A percentile compares a stretch with the other conserved stretches of the same genome.
Conservation (phyloP, 2,888 invertebrate species). For the Leucania comma region DNA sequence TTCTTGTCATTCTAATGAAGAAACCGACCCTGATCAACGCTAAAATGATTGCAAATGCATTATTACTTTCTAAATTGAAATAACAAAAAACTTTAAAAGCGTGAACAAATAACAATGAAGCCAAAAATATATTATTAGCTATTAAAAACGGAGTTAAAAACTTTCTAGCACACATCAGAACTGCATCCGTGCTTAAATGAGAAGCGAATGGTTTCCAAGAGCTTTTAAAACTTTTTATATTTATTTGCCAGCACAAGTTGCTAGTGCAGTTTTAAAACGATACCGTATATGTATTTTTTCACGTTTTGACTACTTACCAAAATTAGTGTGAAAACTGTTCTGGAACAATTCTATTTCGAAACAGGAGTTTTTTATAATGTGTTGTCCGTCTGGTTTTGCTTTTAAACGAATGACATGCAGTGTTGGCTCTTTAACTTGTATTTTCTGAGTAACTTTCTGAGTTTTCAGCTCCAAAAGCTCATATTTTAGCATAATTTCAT, state of each 20-base stretch:
- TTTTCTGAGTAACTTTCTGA: not conserved
- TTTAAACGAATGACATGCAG: not conserved
- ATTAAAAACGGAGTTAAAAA: conserved; percentile 36
- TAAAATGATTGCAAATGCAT: not conserved
- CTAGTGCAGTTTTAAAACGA: conserved; percentile 55
- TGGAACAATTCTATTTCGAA: conserved; percentile 25
- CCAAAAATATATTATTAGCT: conserved; percentile 27
- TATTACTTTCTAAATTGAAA: not conserved
- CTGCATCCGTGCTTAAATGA: conserved; percentile 50
- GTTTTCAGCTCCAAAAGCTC: not conserved
- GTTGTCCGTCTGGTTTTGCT: not conserved
- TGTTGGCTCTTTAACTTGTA: not conserved
- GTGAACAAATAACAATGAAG: not conserved
- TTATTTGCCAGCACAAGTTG: conserved; percentile 42
- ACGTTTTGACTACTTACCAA: conserved; percentile 47
- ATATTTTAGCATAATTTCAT: not conserved
- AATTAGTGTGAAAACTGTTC: conserved; percentile 34
- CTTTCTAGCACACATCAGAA: conserved; percentile 34
- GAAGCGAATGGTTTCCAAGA: conserved; percentile 59
- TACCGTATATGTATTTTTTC: conserved; percentile 57
- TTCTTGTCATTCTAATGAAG: not conserved
- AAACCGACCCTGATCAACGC: not conserved
- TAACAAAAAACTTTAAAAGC: not conserved
- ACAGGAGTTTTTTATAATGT: conserved; percentile 17
- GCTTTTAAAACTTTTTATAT: conserved; percentile 57